These are phyloP conservation scores for Cynopterus sphinx DNA, from an alignment of 2,797 vertebrate genomes.

Conservation along the genomic window DNA sequence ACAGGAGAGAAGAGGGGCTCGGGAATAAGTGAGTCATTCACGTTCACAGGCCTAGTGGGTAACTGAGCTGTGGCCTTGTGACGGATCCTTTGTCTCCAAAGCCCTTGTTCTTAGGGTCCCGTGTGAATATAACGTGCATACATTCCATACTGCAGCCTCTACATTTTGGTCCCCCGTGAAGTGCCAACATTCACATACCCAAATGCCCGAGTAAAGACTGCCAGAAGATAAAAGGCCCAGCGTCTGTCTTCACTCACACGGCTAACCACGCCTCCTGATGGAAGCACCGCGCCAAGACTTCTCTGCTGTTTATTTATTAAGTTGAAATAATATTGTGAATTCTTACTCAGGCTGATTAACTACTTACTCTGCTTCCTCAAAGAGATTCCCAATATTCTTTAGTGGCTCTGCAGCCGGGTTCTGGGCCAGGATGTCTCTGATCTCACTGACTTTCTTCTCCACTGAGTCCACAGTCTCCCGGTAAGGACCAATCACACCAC, in stretches of 20 bases:
- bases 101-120: neutral
- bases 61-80: neutral
- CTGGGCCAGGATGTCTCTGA: conserved; percentile 89
- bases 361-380: conserved; percentile 95
- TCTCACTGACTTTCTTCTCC: conserved; percentile 90
- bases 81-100: neutral
- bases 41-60: neutral
- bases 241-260: neutral
- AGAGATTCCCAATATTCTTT: conserved; percentile 91
- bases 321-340: neutral
- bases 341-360: accelerated
- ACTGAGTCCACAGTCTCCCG: conserved; percentile 88
- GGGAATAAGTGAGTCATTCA: too few species aligned
- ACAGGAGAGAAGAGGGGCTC: neutral
- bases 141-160: too few species aligned
- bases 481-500: conserved; percentile 92
- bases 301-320: neutral
- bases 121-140: accelerated
- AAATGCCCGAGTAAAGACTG: neutral
- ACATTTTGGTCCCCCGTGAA: neutral
- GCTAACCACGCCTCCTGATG: neutral
- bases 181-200: neutral
- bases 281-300: neutral
- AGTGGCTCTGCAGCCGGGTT: conserved; percentile 94
- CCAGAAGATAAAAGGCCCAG: neutral